Evolutionary conservation across 1,140 invertebrate genomes (phyloP).

Genomic region (Pectinophora gossypiella): DNA sequence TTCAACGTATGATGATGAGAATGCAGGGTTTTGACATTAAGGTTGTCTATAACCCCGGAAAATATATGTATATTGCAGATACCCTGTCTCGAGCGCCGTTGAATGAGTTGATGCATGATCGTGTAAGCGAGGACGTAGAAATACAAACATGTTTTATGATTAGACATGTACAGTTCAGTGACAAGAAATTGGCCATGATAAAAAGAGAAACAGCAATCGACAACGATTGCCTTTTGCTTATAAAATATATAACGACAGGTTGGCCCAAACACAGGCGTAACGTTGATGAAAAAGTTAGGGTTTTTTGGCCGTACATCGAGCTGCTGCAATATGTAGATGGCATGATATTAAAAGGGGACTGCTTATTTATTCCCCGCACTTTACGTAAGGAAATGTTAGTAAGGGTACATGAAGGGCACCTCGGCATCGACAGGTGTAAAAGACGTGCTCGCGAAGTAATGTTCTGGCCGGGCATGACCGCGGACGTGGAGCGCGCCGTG

Average conservation of each 20-base stretch:
- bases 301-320: conserved; percentile 20
- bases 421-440: conserved; percentile 38
- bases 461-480: conserved; percentile 49
- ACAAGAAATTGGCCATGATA: conserved; percentile 9
- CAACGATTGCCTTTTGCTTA: conserved; percentile 3
- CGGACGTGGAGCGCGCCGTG: conserved; percentile 35
- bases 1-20: conserved; percentile 27
- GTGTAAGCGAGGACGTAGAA: conserved; percentile 11
- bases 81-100: conserved; percentile 29
- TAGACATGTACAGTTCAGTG: conserved; percentile 18
- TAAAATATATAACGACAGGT: conserved; percentile 9
- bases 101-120: conserved; percentile 12
- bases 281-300: conserved; percentile 2
- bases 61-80: conserved; percentile 54
- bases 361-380: conserved; percentile 34
- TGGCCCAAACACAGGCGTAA: conserved; percentile 17
- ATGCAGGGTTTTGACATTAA: conserved; percentile 10
- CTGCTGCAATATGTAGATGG: conserved; percentile 20
- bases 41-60: conserved; percentile 16
- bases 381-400: conserved; percentile 37
- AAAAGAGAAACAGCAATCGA: conserved; percentile 6
- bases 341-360: conserved; percentile 21
- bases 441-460: conserved; percentile 39
- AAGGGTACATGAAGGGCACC: conserved; percentile 40
- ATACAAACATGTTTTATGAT: conserved; percentile 22